Evolutionary conservation across 2,888 invertebrate species (phyloP).

Genomic region (Cataglyphis rosenhaueri): DNA sequence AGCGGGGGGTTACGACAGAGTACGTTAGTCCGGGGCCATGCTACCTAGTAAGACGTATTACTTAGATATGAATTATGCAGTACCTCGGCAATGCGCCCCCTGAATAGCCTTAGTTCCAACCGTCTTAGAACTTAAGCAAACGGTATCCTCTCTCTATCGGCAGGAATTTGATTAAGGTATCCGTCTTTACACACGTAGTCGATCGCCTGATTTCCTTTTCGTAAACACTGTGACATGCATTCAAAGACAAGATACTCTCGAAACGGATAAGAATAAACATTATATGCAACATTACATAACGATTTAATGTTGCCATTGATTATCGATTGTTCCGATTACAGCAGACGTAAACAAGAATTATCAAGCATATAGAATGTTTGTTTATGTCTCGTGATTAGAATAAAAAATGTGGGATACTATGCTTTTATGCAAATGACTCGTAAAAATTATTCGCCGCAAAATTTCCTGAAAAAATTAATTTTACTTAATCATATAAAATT

Average conservation of each 20-base stretch:
- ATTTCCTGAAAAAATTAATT: neutral
- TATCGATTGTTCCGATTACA: conserved; percentile 26
- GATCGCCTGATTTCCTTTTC: conserved; percentile 69
- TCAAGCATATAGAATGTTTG: neutral
- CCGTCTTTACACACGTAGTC: conserved; percentile 65
- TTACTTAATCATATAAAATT: neutral
- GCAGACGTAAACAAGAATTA: neutral
- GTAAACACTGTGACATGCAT: conserved; percentile 63
- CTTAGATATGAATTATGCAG: conserved; percentile 83
- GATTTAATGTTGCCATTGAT: conserved; percentile 24
- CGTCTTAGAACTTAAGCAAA: conserved; percentile 74
- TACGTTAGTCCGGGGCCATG: conserved; percentile 69
- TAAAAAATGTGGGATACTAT: neutral
- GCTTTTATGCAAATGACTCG: neutral
- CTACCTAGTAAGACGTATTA: conserved; percentile 83
- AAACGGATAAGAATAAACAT: conserved; percentile 22
- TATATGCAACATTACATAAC: conserved; percentile 28
- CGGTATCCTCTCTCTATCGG: conserved; percentile 56
- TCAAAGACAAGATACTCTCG: conserved; percentile 41
- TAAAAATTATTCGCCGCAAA: conserved; percentile 17
- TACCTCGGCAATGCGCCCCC: conserved; percentile 74
- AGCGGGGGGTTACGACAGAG: conserved; percentile 65
- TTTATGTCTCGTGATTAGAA: neutral
- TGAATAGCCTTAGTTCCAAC: conserved; percentile 74
- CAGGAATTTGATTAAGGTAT: conserved; percentile 70